Evolutionary conservation across 2,888 invertebrate species (phyloP).

Genomic region (Baccha elongata): DNA sequence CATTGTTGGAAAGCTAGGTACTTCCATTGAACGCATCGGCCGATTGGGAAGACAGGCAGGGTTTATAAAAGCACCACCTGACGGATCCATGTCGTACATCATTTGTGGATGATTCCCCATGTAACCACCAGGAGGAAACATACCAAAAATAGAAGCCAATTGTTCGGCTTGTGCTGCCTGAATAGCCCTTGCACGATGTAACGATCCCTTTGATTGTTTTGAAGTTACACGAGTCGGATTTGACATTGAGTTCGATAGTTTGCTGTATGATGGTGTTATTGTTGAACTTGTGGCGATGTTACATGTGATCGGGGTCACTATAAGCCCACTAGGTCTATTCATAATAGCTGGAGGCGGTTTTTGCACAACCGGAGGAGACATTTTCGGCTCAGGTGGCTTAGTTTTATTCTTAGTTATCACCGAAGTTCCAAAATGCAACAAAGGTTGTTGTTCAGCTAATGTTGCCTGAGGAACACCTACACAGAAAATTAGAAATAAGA

Average conservation of each 20-base stretch:
- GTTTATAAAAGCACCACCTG: constrained; percentile 52
- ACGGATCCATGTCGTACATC: constrained; percentile 57
- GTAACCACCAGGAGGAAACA: constrained; percentile 34
- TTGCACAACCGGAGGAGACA: constrained; percentile 17
- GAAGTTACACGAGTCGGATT: not conserved
- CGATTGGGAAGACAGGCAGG: constrained; percentile 52
- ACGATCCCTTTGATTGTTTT: constrained; percentile 34
- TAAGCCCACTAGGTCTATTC: constrained; percentile 49
- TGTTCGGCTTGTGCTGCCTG: constrained; percentile 24
- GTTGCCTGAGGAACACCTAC: constrained; percentile 8
- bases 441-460: constrained; percentile 20
- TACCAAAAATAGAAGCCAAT: constrained; percentile 40
- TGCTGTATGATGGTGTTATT: constrained; percentile 24
- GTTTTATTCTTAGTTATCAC: constrained; percentile 44
- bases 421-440: constrained; percentile 45
- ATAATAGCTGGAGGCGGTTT: constrained; percentile 28
- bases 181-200: constrained; percentile 18
- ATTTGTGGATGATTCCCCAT: constrained; percentile 36
- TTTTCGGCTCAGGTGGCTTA: constrained; percentile 22
- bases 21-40: constrained; percentile 38
- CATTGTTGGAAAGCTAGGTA: constrained; percentile 32
- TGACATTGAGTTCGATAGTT: constrained; percentile 12
- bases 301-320: constrained; percentile 55
- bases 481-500: not conserved
- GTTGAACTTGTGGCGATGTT: constrained; percentile 7